Conservation (phyloP, 2,888 invertebrate species). For the Boloria euphrosyne region DNA sequence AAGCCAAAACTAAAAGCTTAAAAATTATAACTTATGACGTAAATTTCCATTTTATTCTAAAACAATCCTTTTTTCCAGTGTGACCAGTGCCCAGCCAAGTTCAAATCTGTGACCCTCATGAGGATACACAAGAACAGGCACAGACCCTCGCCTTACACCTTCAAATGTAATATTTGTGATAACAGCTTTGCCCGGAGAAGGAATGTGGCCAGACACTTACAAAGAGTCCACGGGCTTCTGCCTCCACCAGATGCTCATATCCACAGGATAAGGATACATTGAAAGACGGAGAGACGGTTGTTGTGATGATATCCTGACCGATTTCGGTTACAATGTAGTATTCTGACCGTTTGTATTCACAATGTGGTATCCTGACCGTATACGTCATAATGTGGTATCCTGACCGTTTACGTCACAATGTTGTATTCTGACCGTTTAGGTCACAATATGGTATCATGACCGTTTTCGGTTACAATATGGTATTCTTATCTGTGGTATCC, state of each 20-base stretch:
- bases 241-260: constrained; percentile 41
- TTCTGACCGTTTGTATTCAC: too few species aligned
- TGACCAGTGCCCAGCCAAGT: constrained; percentile 61
- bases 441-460: too few species aligned
- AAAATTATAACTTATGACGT: too few species aligned
- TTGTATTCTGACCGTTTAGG: too few species aligned
- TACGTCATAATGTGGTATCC: too few species aligned
- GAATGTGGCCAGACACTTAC: constrained; percentile 64
- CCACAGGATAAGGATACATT: constrained; percentile 50
- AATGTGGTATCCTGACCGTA: too few species aligned
- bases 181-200: constrained; percentile 64
- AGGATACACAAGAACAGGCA: constrained; percentile 65
- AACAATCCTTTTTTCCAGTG: constrained; percentile 53
- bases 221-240: constrained; percentile 57
- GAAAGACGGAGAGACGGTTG: constrained; percentile 2
- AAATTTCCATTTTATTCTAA: too few species aligned
- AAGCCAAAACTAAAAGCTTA: too few species aligned
- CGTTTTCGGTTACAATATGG: too few species aligned
- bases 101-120: constrained; percentile 70
- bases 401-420: too few species aligned
- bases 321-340: too few species aligned
- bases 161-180: constrained; percentile 54
- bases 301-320: background rate
- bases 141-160: constrained; percentile 58
- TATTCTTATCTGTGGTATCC: too few species aligned